Base-by-base conservation (phyloP, 2,888 invertebrate genomes). In the Serripes groenlandicus region DNA sequence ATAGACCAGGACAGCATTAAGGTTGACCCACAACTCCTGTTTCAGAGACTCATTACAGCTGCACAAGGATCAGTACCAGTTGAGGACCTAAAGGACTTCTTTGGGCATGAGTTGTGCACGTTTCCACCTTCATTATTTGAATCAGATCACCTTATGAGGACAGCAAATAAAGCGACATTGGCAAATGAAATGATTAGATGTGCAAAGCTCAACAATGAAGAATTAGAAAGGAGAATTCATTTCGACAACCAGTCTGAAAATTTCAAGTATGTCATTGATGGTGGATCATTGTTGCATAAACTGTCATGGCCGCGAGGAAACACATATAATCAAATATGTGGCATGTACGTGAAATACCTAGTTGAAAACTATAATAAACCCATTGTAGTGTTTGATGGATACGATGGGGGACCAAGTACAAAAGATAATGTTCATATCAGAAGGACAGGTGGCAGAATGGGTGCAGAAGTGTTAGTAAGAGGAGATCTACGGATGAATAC, bases 111-210 rank as follows among this genome's bases (percentile, higher is more conserved):
- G 26, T 69, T 79, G 21, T 84, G 75, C 64, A 76, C 49, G 7
- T 28, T 60, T 69, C 80, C 86, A 34, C 62, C 76, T 7, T 70
- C 83, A 32, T 60, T 86, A 30, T 86, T 87, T 70, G 85, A 86
- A 30, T n/a, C n/a, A n/a, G 64, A n/a, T 60, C 28, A 30, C 15
- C 60, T 60, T 30, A 11, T 60, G 11, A 21, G 66, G 26, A 35
- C 32, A 66, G 7, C 60, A n/a, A n/a, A 66, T n/a, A 32, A 66
- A n/a, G n/a, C n/a, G n/a, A n/a, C n/a, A n/a, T n/a, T n/a, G n/a
- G n/a, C n/a, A n/a, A n/a, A n/a, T n/a, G n/a, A n/a, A n/a, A n/a
- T n/a, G n/a, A n/a, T n/a, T n/a, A n/a, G n/a, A n/a, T n/a, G n/a
- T n/a, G n/a, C n/a, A n/a, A n/a, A n/a, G n/a, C n/a, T n/a, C n/a